Base-by-base conservation (phyloP, 2,797 vertebrate species). In the Coracias cyanogaster region DNA sequence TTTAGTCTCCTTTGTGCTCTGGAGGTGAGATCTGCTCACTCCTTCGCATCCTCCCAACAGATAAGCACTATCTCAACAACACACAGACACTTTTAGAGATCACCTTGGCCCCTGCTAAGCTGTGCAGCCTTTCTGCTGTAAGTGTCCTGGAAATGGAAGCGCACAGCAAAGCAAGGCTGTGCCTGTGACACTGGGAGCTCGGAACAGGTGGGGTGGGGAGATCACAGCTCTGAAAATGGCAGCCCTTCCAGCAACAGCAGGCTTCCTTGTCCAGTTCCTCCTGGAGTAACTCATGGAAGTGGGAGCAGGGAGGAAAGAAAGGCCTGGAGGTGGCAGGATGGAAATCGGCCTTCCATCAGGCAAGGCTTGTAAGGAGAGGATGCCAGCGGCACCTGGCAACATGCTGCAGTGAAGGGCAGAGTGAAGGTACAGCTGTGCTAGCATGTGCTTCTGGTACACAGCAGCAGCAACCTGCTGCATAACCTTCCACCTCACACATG, bases 81-180 rank as follows among this genome's bases (percentile, higher is more conserved):
- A 86, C 66, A 90, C 12, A 91, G 90, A 90, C 93, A 94, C 77
- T 86, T 86, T 94, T 51, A 89, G 74, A 94, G 86, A 93, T 91
- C 87, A 86, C 87, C 94, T 78, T 89, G 86, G 52, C 45, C 86
- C 45, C 52, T 49, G 45, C 76, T 91, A 74, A 86, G 72, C 61
- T 51, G 41, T n/a, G 82, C 79, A 73, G 60, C 45, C 7, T 57
- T 85, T 81, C 73, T 79, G 35, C 77, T 2, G 0, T 12, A 24
- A 3, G 29, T 46, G 35, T 54, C 67, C 82, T 62, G 15, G n/a
- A 71, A 17, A 6, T 48, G 20, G 35, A 80, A 79, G 37, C 0
- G 1, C 19, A 48, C 0, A 1, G 86, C 52, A 52, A 37, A 86
- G 69, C 52, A 57, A 70, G 37, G 25, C 52, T 78, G 41, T 60